A percentile compares a stretch with the other conserved stretches of the same genome.
phyloP scores from a whole-genome alignment of 2,113 vertebrate species.

The Addax nasomaculatus region DNA sequence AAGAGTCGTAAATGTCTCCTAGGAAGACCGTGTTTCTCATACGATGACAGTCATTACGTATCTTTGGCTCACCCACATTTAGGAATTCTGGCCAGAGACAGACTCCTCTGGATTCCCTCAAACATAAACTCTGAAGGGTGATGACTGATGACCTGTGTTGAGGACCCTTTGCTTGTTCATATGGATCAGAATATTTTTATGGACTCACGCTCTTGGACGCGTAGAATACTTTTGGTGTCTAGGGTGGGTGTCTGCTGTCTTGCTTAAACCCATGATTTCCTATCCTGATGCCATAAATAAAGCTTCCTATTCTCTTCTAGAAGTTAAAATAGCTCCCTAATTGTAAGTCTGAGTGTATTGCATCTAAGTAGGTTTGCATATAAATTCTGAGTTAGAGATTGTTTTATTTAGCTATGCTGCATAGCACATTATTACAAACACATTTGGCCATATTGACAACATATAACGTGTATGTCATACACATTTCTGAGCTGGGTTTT shows the following conservation, averaged over 20 bases:
- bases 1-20: background rate
- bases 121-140: background rate
- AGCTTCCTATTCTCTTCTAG: background rate
- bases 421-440: background rate
- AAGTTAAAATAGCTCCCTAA: background rate
- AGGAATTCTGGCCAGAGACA: background rate
- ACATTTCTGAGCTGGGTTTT: background rate
- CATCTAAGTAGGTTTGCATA: background rate
- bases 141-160: rapidly evolving
- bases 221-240: rapidly evolving
- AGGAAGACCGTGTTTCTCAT: rapidly evolving
- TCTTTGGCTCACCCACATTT: rapidly evolving
- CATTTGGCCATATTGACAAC: rapidly evolving
- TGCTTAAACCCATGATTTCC: background rate
- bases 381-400: background rate
- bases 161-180: rapidly evolving
- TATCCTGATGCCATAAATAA: background rate
- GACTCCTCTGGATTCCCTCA: background rate
- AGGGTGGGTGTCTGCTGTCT: rapidly evolving
- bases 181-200: background rate
- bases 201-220: no score
- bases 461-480: rapidly evolving
- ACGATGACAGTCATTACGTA: rapidly evolving
- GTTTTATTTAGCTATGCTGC: background rate
- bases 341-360: no score